Percentiles rank a stretch among this genome's conserved stretches.
Conservation (phyloP, 2,797 vertebrate species). For the Clangula hyemalis region DNA sequence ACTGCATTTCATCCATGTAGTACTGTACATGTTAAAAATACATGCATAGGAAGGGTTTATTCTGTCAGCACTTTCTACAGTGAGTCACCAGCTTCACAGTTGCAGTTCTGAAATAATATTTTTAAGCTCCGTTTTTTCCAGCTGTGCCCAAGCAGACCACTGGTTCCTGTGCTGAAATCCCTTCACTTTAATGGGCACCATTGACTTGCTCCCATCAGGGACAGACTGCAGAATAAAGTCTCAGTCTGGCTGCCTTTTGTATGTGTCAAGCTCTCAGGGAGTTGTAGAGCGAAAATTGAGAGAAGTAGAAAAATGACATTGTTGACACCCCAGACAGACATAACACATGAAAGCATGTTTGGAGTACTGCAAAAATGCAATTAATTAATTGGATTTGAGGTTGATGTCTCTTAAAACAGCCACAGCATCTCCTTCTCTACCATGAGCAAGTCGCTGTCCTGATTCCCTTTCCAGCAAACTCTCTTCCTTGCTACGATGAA, state of each 20-base stretch:
- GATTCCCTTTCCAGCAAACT: not conserved
- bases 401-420: not conserved
- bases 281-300: not conserved
- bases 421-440: not conserved
- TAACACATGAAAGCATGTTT: not conserved
- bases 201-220: not conserved
- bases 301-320: not conserved
- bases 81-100: conserved; percentile 6
- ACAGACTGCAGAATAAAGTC: not conserved
- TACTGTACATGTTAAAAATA: not conserved
- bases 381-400: not conserved
- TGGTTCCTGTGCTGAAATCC: not conserved
- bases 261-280: not conserved
- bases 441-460: not conserved
- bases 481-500: not conserved
- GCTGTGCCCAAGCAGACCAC: conserved; percentile 4
- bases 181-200: not conserved
- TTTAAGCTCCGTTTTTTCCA: conserved; percentile 36
- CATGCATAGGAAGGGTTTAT: not conserved
- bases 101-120: conserved; percentile 6
- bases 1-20: not conserved
- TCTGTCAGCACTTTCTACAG: conserved; percentile 16
- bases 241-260: not conserved
- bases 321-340: not conserved
- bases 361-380: not conserved